Conservation (phyloP, 2,797 vertebrate species). For the Anguilla anguilla region DNA sequence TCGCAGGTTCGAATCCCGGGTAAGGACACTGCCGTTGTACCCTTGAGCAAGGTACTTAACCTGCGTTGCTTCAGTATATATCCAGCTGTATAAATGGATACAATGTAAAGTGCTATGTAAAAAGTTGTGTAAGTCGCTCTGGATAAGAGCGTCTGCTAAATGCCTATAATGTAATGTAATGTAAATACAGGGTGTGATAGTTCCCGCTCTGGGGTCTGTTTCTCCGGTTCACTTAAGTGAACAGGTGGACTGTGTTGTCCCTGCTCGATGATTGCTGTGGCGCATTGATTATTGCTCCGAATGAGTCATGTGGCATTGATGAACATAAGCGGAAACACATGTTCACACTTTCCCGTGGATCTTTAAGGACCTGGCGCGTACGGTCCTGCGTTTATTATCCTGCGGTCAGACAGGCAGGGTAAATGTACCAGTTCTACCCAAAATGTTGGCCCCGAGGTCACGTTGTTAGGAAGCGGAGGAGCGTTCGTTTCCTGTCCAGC, state of each 20-base stretch:
- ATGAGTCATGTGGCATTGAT: slow-evolving; percentile 60
- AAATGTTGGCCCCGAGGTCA: slow-evolving; percentile 67
- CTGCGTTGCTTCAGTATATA: too few relatives aligned
- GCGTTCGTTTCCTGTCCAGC: slow-evolving; percentile 85
- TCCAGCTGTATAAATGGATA: too few relatives aligned
- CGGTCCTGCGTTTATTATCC: slow-evolving; percentile 75
- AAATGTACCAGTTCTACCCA: slow-evolving; percentile 72
- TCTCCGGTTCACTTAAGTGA: slow-evolving; percentile 42
- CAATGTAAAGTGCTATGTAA: too few relatives aligned
- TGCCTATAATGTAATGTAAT: too few relatives aligned
- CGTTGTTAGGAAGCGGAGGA: slow-evolving; percentile 86
- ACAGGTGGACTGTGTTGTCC: slow-evolving; percentile 60
- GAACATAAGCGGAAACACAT: slow-evolving; percentile 66
- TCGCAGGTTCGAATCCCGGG: too few relatives aligned
- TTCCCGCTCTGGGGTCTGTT: neutral
- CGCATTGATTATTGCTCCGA: slow-evolving; percentile 61
- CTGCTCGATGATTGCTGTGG: slow-evolving; percentile 64
- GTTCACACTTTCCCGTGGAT: slow-evolving; percentile 76
- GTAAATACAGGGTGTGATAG: neutral
- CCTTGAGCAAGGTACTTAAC: too few relatives aligned
- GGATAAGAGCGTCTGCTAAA: too few relatives aligned
- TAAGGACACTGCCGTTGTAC: too few relatives aligned
- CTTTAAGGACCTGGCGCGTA: slow-evolving; percentile 61
- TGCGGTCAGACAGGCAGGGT: slow-evolving; percentile 65
- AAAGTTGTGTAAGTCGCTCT: too few relatives aligned